Conservation (phyloP, 2,797 vertebrate species). For the Picus viridis region DNA sequence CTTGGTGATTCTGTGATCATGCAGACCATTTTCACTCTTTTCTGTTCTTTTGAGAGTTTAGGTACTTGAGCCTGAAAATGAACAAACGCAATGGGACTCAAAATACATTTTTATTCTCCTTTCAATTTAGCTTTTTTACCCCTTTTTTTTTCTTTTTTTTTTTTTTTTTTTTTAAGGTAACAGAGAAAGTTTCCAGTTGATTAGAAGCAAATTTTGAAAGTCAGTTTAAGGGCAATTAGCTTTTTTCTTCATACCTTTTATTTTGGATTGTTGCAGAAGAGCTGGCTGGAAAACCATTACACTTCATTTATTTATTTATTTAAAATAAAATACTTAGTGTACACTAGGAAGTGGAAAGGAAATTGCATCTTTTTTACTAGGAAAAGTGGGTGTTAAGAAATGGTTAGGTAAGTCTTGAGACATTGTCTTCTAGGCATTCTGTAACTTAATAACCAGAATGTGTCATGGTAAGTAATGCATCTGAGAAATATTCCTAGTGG, state of each 20-base stretch:
- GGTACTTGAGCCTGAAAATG: neutral
- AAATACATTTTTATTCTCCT: slow-evolving; percentile 26
- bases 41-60: neutral
- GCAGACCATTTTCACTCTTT: neutral
- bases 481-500: neutral
- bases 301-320: neutral
- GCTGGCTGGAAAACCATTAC: neutral
- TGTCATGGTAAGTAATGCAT: neutral
- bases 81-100: neutral
- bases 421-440: neutral
- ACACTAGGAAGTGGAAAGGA: neutral
- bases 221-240: neutral
- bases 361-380: neutral
- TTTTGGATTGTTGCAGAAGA: neutral
- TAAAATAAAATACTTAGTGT: neutral
- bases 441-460: neutral
- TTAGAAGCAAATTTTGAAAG: slow-evolving; percentile 10
- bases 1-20: too few species aligned
- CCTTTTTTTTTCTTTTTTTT: too few species aligned
- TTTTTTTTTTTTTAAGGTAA: neutral
- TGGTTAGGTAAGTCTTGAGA: neutral
- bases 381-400: neutral
- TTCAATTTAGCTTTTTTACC: neutral
- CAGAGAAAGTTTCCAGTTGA: neutral
- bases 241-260: slow-evolving; percentile 8